Evolutionary conservation across 1,140 invertebrate species (phyloP), one percentile per base, ranked within the genome.

Genomic region (Adoxophyes honmai): DNA sequence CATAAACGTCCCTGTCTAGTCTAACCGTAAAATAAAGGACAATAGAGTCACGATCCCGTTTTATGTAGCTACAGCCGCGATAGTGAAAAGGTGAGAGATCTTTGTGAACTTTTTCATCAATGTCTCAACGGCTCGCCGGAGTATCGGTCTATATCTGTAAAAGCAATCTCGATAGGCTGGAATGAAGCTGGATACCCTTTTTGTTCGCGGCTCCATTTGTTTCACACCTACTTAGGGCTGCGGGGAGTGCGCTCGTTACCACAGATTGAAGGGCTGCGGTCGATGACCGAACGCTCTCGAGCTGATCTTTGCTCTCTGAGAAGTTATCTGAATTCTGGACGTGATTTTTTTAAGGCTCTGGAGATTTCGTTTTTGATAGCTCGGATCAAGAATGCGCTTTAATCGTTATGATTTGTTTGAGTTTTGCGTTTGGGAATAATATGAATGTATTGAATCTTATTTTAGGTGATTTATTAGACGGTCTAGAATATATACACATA

Each of bases 221-320:
- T 84, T 86, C 75, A 81, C 81, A 81, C 80, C 78, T 81, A 83
- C 75, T 87, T 83, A 81, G 70, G 63, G 64, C 62, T 68, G 67
- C 67, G 66, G 73, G 63, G 62, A 60, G 68, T 71, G 68, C 65
- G 70, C 81, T 87, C 75, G 78, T 87, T 85, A 83, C 76, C 73
- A 69, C 66, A 80, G 78, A 83, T 82, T 85, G 81, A 87, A 85
- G 80, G 67, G 64, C 73, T 68, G 73, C 81, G 80, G 80, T 87
- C 84, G 78, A 73, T 68, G 81, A 60, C 80, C 81, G 68, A 48
- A 52, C 48, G 38, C 59, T 55, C 59, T 78, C 70, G 67, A 62
- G 71, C 73, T 52, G 63, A 76, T 70, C 69, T 66, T 28, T 64
- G 66, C 62, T 28, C 21, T 28, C 54, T 66, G 69, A 74, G 42